A percentile compares a stretch with the other conserved stretches of the same genome.
phyloP scores from a whole-genome alignment of 2,113 vertebrate genomes.

The Percopsis transmontana region DNA sequence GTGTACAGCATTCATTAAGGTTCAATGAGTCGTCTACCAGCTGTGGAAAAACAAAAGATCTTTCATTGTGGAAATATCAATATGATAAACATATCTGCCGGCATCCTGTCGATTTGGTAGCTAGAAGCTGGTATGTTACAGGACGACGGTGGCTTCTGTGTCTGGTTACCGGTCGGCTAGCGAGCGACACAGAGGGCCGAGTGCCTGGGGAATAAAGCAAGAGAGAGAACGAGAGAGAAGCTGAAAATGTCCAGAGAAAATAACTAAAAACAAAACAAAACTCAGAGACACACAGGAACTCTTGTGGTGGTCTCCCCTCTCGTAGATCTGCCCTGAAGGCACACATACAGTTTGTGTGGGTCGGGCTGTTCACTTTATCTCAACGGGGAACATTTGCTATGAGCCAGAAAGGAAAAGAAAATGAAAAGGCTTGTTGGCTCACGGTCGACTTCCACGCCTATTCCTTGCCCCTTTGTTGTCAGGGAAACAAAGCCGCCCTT shows the following conservation, averaged over 20 bases:
- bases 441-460: slow-evolving; percentile 27
- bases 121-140: slow-evolving; percentile 73
- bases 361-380: slow-evolving; percentile 48
- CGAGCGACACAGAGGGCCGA: slow-evolving; percentile 31
- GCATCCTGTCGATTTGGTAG: slow-evolving; percentile 54
- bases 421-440: slow-evolving; percentile 47
- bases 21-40: slow-evolving; percentile 62
- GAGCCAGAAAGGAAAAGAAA: slow-evolving; percentile 32
- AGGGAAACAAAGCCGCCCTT: slow-evolving; percentile 31
- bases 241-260: slow-evolving; percentile 37
- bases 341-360: slow-evolving; percentile 70
- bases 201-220: slow-evolving; percentile 9
- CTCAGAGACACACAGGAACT: slow-evolving; percentile 48
- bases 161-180: slow-evolving; percentile 49
- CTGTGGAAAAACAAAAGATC: slow-evolving; percentile 56
- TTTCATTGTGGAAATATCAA: slow-evolving; percentile 77
- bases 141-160: slow-evolving; percentile 46
- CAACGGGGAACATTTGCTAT: slow-evolving; percentile 17
- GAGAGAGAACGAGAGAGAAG: slow-evolving; percentile 3
- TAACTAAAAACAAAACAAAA: slow-evolving; percentile 38
- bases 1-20: slow-evolving; percentile 63
- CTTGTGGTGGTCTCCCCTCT: slow-evolving; percentile 45
- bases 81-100: slow-evolving; percentile 81
- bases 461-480: slow-evolving; percentile 28
- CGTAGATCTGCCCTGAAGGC: slow-evolving; percentile 58